Evolutionary conservation across 2,113 vertebrate genomes (phyloP).

Genomic region (Myrmophylax atrothorax): DNA sequence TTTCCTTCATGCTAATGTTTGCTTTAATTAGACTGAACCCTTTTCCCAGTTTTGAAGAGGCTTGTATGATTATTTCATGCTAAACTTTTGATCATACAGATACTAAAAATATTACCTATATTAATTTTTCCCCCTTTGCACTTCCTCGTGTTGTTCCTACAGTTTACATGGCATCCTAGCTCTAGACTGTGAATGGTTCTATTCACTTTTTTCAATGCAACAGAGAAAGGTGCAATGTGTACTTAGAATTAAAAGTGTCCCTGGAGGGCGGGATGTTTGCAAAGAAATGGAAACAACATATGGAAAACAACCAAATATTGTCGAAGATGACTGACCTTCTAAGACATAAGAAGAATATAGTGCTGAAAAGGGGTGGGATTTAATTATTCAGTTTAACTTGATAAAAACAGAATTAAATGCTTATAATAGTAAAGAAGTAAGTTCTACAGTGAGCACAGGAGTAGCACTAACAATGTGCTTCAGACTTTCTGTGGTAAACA

Average conservation of each 20-base stretch:
- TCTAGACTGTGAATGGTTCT: background rate
- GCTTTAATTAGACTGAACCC: background rate
- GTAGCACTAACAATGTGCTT: background rate
- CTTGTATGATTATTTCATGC: background rate
- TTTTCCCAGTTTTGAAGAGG: background rate
- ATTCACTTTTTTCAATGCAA: background rate
- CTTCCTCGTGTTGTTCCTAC: background rate
- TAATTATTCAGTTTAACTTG: background rate
- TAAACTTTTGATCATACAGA: background rate
- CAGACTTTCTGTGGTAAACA: background rate
- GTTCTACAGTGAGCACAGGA: background rate
- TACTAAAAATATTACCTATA: background rate
- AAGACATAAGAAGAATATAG: background rate
- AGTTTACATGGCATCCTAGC: background rate
- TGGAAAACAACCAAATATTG: background rate
- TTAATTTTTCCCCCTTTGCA: background rate
- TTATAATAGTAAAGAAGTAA: background rate
- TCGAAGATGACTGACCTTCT: background rate
- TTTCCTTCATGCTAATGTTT: background rate
- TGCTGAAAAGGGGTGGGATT: background rate
- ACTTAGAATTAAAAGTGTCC: background rate
- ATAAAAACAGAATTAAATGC: background rate
- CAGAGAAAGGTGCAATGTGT: background rate
- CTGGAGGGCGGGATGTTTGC: background rate
- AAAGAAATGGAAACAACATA: background rate